phyloP scores from a whole-genome alignment of 1,140 invertebrate genomes.

The Arion vulgaris region DNA sequence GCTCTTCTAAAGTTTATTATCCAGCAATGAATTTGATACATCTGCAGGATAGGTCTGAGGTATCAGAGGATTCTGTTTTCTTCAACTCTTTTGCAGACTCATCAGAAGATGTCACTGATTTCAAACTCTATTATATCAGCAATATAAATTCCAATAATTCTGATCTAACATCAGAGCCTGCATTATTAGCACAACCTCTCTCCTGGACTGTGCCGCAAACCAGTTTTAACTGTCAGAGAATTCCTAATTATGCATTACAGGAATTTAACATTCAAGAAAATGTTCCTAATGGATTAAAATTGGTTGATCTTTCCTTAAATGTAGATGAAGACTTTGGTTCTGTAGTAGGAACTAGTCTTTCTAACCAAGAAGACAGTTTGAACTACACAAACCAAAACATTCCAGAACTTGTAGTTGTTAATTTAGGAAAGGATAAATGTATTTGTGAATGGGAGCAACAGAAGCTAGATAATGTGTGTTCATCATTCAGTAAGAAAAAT shows the following conservation, averaged over 20 bases:
- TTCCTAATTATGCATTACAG: background rate
- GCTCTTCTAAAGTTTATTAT: background rate
- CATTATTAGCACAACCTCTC: too few species aligned
- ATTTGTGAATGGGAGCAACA: background rate
- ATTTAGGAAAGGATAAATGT: background rate
- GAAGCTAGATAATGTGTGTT: background rate
- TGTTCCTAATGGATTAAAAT: background rate
- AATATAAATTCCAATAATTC: background rate
- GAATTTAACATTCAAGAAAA: background rate
- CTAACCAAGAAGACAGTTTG: background rate
- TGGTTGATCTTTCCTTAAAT: too few species aligned
- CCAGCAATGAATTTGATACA: background rate
- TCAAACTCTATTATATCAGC: background rate
- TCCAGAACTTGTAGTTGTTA: constrained; percentile 1
- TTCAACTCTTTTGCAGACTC: background rate
- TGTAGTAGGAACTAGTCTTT: background rate
- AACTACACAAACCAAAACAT: background rate
- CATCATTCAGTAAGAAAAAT: background rate
- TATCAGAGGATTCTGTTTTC: background rate
- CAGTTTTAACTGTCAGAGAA: background rate
- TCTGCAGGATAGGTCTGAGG: background rate
- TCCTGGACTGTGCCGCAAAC: background rate
- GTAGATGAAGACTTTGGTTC: background rate
- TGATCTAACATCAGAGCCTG: background rate
- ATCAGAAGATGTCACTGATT: background rate